Conservation (phyloP, 2,113 vertebrate species). For the Pseudorectes ferrugineus region DNA sequence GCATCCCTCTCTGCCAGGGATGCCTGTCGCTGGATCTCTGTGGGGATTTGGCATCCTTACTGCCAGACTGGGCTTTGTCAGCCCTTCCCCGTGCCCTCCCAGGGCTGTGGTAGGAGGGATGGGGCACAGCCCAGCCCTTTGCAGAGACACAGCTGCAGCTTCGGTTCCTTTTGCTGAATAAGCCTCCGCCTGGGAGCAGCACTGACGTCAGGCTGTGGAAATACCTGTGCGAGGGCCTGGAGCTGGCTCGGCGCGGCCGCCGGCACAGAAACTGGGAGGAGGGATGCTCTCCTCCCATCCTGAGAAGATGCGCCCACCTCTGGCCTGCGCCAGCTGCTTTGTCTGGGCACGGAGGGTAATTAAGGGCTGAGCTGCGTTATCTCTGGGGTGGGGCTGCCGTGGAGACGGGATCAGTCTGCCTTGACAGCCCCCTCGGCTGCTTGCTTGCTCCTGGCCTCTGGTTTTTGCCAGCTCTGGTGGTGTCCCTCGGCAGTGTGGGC, state of each 20-base stretch:
- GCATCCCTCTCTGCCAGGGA: not conserved
- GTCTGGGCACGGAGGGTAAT: not conserved
- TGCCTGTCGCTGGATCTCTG: not conserved
- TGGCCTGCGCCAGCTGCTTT: not conserved
- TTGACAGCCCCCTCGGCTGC: not conserved
- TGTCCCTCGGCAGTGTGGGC: not conserved
- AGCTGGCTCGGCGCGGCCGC: not conserved
- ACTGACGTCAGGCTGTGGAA: not conserved
- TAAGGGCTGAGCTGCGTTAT: not conserved
- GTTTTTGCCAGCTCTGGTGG: not conserved
- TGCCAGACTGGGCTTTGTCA: not conserved
- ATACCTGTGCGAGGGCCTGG: not conserved
- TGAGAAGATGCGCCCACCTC: not conserved
- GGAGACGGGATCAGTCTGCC: not conserved
- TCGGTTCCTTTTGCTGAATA: not conserved
- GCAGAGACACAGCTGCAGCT: not conserved
- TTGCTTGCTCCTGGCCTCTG: not conserved
- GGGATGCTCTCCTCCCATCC: not conserved
- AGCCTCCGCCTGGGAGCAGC: not conserved
- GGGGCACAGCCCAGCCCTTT: not conserved
- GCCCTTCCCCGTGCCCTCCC: not conserved
- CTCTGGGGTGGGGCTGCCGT: not conserved
- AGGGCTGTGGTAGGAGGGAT: not conserved
- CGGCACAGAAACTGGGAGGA: not conserved
- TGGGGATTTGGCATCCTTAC: not conserved